Conservation (phyloP, 2,888 invertebrate genomes). For the Amphipoea lucens region DNA sequence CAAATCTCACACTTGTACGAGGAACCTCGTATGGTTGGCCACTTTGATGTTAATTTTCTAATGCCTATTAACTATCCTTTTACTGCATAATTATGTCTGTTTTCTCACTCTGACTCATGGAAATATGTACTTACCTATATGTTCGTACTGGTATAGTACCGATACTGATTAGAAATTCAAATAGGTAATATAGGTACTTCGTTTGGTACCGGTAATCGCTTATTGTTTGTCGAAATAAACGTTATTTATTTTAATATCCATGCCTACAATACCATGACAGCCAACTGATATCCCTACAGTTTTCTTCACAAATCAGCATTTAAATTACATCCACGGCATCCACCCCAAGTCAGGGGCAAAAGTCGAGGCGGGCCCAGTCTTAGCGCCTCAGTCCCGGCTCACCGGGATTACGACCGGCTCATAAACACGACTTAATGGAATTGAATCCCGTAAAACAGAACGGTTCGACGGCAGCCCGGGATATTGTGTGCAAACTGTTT, state of each 20-base stretch:
- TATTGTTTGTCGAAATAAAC: not conserved
- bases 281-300: not conserved
- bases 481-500: constrained; percentile 66
- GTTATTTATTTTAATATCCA: not conserved
- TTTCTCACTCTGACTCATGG: too few relatives aligned
- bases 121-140: too few relatives aligned
- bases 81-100: too few relatives aligned
- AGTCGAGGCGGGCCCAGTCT: constrained; percentile 54
- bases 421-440: constrained; percentile 83
- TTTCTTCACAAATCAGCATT: constrained; percentile 48
- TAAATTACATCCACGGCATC: constrained; percentile 61
- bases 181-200: too few relatives aligned
- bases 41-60: too few relatives aligned
- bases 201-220: too few relatives aligned
- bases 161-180: too few relatives aligned
- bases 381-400: constrained; percentile 60
- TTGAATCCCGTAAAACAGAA: constrained; percentile 83
- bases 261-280: not conserved
- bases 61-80: too few relatives aligned
- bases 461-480: constrained; percentile 63
- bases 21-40: too few relatives aligned
- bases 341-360: constrained; percentile 57
- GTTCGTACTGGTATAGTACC: too few relatives aligned
- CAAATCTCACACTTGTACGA: not conserved
- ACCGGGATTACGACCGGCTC: constrained; percentile 72